Base-by-base conservation (phyloP, 2,888 invertebrate species). In the Mechanitis mazaeus region DNA sequence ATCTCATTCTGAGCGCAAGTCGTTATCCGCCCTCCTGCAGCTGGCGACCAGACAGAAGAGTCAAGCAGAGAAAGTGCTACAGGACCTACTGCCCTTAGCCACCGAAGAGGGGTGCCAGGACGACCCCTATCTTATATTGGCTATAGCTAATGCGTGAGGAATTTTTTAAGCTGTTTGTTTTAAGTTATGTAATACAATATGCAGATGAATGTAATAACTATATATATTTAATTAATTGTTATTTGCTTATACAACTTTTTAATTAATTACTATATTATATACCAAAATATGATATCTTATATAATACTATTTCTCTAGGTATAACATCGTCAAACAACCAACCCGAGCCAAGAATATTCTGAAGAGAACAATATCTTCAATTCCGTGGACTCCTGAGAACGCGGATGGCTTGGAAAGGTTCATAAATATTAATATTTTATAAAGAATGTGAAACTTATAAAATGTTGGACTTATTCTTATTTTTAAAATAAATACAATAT, bases 261-360 rank as follows among this genome's bases (percentile, higher is more conserved):
- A 20, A 20, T 20, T 20, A 20, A 20, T 20, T 20, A 20, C 20
- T 20, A 20, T 20, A 20, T 20, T 20, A 20, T 20, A 20, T 20
- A 20, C 35, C 35, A 35, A 35, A 35, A 35, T 35, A 35, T 35
- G 35, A 20, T 20, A 20, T 20, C 20, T 20, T 20, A 50, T 2
- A 28, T 50, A 28, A 50, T 50, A 3, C 9, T 50, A 50, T 31
- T 9, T 50, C 76, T 72, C 20, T 81, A 79, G 96, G 0, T 95
- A 96, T 77, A 95, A 97, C 76, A 92, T 97, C 33, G 85, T 97
- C 56, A 99, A 98, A 79, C 98, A 97, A 84, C 93, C 93, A 0
- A 97, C 97, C 28, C 92, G 97, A 58, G 98, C 98, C 0, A 94
- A 98, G 73, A 97, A 97, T 80, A 96, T 98, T 72, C 81, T 99